Evolutionary conservation across 2,113 vertebrate genomes (phyloP).

Genomic region (Rhinichthys klamathensis): DNA sequence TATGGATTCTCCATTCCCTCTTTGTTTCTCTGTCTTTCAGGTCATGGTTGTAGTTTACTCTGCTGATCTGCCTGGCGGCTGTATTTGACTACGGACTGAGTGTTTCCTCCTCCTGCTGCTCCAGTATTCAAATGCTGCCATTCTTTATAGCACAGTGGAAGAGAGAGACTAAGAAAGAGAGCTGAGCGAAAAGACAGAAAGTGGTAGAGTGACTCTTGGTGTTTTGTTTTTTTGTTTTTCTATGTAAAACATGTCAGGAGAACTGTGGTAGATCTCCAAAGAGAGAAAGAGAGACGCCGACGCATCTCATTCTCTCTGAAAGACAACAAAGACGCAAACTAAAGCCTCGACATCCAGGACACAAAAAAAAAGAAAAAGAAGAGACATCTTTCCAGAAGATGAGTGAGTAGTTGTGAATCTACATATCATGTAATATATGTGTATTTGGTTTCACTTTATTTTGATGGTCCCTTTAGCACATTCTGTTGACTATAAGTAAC

Average conservation of each 20-base stretch:
- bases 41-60: neutral
- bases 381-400: neutral
- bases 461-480: no score
- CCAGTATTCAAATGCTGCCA: constrained; percentile 52
- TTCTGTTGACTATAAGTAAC: no score
- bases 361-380: neutral
- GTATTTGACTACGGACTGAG: constrained; percentile 50
- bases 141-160: neutral
- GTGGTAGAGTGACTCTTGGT: neutral
- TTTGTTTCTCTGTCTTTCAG: constrained; percentile 3
- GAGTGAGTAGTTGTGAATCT: constrained; percentile 12
- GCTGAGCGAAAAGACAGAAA: no score
- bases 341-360: neutral
- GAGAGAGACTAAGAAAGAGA: constrained; percentile 1
- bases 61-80: neutral
- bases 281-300: neutral
- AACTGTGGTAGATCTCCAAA: neutral
- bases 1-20: neutral
- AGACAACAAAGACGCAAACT: neutral
- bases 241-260: neutral
- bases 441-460: no score
- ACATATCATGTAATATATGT: neutral
- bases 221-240: constrained; percentile 16
- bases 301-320: neutral
- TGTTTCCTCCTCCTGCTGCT: constrained; percentile 49